A percentile compares a stretch with the other conserved stretches of the same genome.
phyloP scores from a whole-genome alignment of 2,888 invertebrate species.

The Aquatica leii region DNA sequence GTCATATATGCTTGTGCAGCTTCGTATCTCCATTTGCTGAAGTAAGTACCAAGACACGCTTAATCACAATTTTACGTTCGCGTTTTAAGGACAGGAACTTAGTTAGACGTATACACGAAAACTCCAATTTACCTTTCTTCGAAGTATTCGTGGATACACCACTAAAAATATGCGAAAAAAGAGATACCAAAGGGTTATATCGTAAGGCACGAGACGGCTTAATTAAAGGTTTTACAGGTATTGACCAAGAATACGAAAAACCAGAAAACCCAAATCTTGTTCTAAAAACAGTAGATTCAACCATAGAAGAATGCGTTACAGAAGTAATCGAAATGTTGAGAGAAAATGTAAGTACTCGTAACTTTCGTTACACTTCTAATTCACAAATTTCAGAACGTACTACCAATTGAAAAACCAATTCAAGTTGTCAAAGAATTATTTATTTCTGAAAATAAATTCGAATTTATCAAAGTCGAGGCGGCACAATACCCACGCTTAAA shows the following conservation, averaged over 20 bases:
- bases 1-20: slow-evolving; percentile 94
- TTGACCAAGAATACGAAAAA: slow-evolving; percentile 92
- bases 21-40: slow-evolving; percentile 97
- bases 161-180: slow-evolving; percentile 88
- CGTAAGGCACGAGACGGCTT: slow-evolving; percentile 95
- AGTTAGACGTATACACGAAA: slow-evolving; percentile 89
- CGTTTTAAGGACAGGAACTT: slow-evolving; percentile 77
- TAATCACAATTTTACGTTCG: not conserved
- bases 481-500: slow-evolving; percentile 75
- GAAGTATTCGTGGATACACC: slow-evolving; percentile 98
- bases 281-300: slow-evolving; percentile 82
- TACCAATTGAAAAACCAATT: slow-evolving; percentile 12
- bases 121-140: slow-evolving; percentile 87
- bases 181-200: slow-evolving; percentile 97
- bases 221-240: slow-evolving; percentile 89
- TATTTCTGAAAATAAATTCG: slow-evolving; percentile 72
- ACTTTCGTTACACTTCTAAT: slow-evolving; percentile 60
- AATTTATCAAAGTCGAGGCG: slow-evolving; percentile 75
- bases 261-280: slow-evolving; percentile 87
- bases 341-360: slow-evolving; percentile 65
- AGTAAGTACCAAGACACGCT: slow-evolving; percentile 11
- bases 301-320: slow-evolving; percentile 87
- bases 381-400: slow-evolving; percentile 63
- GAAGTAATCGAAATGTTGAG: slow-evolving; percentile 85
- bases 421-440: slow-evolving; percentile 79